Base-by-base conservation (phyloP, 2,113 vertebrate species). In the Thymallus thymallus region DNA sequence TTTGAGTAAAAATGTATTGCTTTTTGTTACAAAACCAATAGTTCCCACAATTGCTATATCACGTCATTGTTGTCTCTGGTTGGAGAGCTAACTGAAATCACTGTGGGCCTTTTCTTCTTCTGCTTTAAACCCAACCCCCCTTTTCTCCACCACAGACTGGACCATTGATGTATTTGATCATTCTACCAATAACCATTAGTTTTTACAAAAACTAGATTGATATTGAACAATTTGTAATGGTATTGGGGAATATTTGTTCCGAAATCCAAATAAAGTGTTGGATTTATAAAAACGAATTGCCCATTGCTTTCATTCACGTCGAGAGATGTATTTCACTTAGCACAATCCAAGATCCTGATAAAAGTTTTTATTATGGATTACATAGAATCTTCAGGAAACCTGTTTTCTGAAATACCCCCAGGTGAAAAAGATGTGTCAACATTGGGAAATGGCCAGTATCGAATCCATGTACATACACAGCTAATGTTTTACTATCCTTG, bases 211-310 rank as follows among this genome's bases (percentile, higher is more conserved):
- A 82, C 80, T 55, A 75, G 72, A 81, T 80, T 76, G 74, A 68
- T 86, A 74, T 72, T 73, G 63, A 51, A 35, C 18, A n/a, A 30
- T 32, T 58, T 45, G 14, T 48, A 46, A 66, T 10, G 30, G 16
- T 20, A 10, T 66, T 48, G 35, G 41, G n/a, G 18, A 18, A 61
- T 61, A 29, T 80, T 74, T 45, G 63, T 58, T 48, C 76, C 62
- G 72, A 86, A 90, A 86, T 73, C 45, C 87, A 84, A 90, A 90
- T 90, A 91, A 91, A 90, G 85, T 79, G 65, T 75, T 74, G 72
- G 85, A 80, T 67, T 75, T 68, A 64, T 74, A 62, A 75, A 55
- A 75, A 69, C 66, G 18, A 64, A 26, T 48, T 75, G 84, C 90
- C 78, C 88, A 89, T 91, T 90, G 89, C 79, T 88, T 81, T 90